A percentile compares a stretch with the other conserved stretches of the same genome.
phyloP scores from a whole-genome alignment of 2,888 invertebrate genomes.

The Flabesymbios commensalis region DNA sequence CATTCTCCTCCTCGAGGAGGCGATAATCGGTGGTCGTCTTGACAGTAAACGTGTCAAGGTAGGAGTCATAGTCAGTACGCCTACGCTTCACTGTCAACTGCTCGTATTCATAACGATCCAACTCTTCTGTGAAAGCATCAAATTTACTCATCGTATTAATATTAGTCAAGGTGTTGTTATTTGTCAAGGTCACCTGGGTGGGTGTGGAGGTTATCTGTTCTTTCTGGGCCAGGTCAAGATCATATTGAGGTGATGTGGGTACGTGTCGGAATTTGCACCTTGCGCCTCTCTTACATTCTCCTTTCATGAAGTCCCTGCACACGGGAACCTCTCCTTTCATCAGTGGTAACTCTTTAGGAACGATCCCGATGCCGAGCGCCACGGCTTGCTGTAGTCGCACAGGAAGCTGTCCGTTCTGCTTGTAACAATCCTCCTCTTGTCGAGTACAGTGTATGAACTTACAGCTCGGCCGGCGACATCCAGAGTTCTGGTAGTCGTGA shows the following conservation, averaged over 20 bases:
- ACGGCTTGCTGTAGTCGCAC: conserved; percentile 57
- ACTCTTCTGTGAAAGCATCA: neutral
- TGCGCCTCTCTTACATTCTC: conserved; percentile 66
- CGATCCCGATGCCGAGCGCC: conserved; percentile 48
- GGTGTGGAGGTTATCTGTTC: neutral
- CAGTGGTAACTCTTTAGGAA: conserved; percentile 43
- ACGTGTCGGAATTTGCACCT: conserved; percentile 65
- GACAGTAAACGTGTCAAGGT: neutral
- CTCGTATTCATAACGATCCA: neutral
- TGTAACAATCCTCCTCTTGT: conserved; percentile 74
- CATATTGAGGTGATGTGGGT: conserved; percentile 25
- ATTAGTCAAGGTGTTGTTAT: neutral
- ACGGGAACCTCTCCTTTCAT: conserved; percentile 60
- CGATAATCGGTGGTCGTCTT: conserved; percentile 34
- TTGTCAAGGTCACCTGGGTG: too few species aligned
- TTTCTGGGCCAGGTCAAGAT: conserved; percentile 17
- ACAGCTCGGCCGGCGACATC: conserved; percentile 75
- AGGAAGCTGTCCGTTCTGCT: conserved; percentile 75
- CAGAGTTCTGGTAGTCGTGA: conserved; percentile 73
- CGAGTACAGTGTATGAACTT: conserved; percentile 78
- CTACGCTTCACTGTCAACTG: neutral
- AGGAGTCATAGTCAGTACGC: too few species aligned
- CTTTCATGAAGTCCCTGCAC: conserved; percentile 70
- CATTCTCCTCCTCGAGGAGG: conserved; percentile 68
- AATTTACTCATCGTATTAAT: neutral